Evolutionary conservation across 2,797 vertebrate species (phyloP), one percentile per base, ranked within the genome.

Genomic region (Myiotriccus ornatus): DNA sequence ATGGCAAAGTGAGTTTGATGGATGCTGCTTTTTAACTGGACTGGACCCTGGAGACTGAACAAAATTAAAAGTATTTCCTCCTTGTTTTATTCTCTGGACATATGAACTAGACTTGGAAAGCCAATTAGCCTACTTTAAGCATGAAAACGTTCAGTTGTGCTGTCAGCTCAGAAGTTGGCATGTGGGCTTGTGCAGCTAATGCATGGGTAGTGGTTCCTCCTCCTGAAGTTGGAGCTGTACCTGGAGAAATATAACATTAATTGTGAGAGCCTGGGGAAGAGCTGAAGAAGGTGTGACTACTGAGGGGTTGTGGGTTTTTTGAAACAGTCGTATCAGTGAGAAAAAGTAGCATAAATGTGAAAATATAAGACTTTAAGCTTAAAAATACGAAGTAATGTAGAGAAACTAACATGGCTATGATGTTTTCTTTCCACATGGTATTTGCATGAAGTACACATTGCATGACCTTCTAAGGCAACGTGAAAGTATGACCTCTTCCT

Each of bases 71-170:
- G 71, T 83, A 32, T 89, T 92, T 95, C 59, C 24, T 91, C 13
- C 32, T 47, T 52, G 49, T 52, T 91, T 87, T 95, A 69, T 52
- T 90, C 91, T 93, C 73, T 92, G 85, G 55, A 55, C 4, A 2
- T 60, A 44, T 1, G 35, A 85, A 46, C 60, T 67, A 84, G 91
- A 25, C 69, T 79, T 39, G 34, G 53, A 85, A 93, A 92, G 65
- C 35, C 69, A 75, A 81, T 95, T 95, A 92, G 91, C 94, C 92
- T 92, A 62, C 69, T 96, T 89, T n/a, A 73, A 70, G 65, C 24
- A 19, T 87, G 11, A 86, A 93, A 91, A 49, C 1, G 13, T 65
- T 79, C 27, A 49, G 39, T 56, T 78, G 22, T 62, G 3, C 78
- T 87, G 73, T 63, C 2, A 1, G 5, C 12, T 5, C 7, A 1